These are phyloP conservation scores for Calidris pygmaea DNA, from an alignment of 2,113 vertebrate genomes.

Conservation along the genomic window DNA sequence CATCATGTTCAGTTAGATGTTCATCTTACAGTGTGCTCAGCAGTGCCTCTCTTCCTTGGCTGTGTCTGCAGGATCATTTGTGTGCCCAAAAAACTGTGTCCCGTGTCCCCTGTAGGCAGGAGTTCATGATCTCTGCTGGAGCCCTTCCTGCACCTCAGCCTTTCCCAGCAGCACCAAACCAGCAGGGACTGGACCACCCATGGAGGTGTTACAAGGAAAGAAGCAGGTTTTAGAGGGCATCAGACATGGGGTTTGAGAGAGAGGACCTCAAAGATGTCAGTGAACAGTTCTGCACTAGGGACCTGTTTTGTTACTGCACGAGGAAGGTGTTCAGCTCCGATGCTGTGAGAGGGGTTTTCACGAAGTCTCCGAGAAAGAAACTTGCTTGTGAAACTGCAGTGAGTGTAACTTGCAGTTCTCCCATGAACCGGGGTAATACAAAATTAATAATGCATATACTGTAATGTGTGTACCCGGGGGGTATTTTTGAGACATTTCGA, in stretches of 20 bases:
- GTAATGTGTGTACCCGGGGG: not conserved
- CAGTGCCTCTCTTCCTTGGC: not conserved
- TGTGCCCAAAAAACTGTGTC: not conserved
- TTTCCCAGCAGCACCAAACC: conserved; percentile 33
- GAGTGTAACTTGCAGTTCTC: not conserved
- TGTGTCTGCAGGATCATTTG: not conserved
- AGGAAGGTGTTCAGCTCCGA: not conserved
- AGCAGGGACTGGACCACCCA: not conserved
- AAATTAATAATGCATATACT: not conserved
- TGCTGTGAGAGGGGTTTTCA: not conserved
- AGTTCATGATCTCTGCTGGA: not conserved
- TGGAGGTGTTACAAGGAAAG: not conserved
- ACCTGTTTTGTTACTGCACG: not conserved
- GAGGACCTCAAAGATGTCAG: not conserved
- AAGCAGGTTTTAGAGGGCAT: not conserved
- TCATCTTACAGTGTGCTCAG: not conserved
- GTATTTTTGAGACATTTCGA: not conserved
- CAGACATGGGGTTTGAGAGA: not conserved
- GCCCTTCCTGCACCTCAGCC: not conserved
- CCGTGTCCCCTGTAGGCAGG: not conserved
- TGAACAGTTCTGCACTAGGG: not conserved
- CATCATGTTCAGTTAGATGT: not conserved
- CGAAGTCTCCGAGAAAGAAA: not conserved
- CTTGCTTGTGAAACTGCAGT: not conserved
- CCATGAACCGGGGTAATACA: not conserved